A percentile compares a stretch with the other conserved stretches of the same genome.
Evolutionary conservation across 2,113 vertebrate genomes (phyloP).

Genomic region (Leptocoma aspasia): DNA sequence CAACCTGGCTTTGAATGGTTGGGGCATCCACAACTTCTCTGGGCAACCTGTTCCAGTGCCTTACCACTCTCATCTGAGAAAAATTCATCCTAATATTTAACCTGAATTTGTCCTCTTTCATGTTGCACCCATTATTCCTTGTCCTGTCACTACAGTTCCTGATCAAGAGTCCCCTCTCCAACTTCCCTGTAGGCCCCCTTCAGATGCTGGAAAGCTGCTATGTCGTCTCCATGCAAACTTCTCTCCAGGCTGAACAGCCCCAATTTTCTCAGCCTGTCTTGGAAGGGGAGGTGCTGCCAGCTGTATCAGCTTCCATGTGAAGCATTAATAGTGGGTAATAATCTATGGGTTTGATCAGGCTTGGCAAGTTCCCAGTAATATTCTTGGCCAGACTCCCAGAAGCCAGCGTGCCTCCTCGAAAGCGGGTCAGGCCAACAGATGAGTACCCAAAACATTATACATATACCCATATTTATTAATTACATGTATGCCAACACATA

Average conservation of each 20-base stretch:
- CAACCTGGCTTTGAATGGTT: not conserved
- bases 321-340: not conserved
- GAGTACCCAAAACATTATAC: not conserved
- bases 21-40: not conserved
- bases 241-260: not conserved
- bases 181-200: not conserved
- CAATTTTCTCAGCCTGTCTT: not conserved
- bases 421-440: not conserved
- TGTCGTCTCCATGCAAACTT: not conserved
- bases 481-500: not conserved
- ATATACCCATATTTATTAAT: not conserved
- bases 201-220: not conserved
- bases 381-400: not conserved
- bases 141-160: not conserved
- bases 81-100: not conserved
- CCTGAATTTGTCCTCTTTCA: not conserved
- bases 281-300: not conserved
- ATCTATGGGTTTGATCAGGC: not conserved
- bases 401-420: fast-evolving
- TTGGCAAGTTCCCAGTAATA: not conserved
- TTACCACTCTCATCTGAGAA: not conserved
- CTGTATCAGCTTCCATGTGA: not conserved
- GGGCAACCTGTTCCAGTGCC: not conserved
- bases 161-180: not conserved
- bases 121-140: not conserved